These are phyloP conservation scores for Tadarida brasiliensis DNA, from an alignment of 2,797 vertebrate species.

Conservation along the genomic window DNA sequence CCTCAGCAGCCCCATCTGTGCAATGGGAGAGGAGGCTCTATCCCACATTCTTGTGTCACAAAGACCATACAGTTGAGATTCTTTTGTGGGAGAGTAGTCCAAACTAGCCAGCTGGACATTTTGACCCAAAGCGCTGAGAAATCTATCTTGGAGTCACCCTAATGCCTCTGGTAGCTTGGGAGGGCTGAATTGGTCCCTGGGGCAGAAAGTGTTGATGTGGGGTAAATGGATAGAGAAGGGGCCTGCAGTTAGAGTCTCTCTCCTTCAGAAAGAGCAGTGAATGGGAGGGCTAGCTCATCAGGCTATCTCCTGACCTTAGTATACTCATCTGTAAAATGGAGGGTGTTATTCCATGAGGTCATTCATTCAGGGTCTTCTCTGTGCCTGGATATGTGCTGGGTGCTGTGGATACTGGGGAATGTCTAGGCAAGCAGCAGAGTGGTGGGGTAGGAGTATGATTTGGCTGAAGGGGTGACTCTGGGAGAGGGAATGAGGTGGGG, in stretches of 20 bases:
- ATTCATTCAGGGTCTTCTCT: neutral
- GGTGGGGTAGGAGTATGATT: neutral
- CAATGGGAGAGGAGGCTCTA: slow-evolving; percentile 81
- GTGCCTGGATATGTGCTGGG: neutral
- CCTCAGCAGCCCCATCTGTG: slow-evolving; percentile 85
- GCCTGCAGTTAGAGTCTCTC: neutral
- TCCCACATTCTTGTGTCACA: neutral
- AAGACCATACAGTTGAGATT: neutral
- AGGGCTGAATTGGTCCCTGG: neutral
- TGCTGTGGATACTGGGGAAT: neutral
- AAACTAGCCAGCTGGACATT: neutral
- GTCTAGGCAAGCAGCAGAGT: neutral
- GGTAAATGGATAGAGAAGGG: neutral
- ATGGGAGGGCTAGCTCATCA: neutral
- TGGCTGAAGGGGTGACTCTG: slow-evolving; percentile 30
- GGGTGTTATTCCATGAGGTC: neutral
- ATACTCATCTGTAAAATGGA: slow-evolving; percentile 37
- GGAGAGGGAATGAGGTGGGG: slow-evolving; percentile 23
- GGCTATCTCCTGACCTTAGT: neutral
- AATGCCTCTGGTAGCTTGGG: neutral
- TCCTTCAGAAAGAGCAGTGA: neutral
- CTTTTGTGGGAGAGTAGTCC: neutral
- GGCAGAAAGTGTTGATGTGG: neutral
- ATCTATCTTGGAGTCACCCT: neutral
- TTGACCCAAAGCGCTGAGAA: neutral